Evolutionary conservation across 2,797 vertebrate species (phyloP), one percentile per base, ranked within the genome.

Genomic region (Sebastes taczanowskii): DNA sequence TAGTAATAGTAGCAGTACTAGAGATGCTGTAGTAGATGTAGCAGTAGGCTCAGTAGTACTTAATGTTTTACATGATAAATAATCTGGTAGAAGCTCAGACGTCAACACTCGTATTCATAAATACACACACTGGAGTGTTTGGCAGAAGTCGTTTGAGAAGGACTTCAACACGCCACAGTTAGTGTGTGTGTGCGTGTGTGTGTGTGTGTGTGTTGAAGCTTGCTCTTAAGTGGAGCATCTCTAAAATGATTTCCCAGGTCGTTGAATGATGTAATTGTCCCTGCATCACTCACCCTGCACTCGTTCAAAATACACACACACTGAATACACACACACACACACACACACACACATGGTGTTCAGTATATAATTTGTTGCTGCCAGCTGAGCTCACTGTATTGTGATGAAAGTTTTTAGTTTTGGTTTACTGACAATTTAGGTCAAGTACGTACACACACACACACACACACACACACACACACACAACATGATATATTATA

Each of bases 171-270:
- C 32, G 27, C 67, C 29, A 25, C 71, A 56, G 70, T 88, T 78
- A 78, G 27, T 38, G 56, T 60, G 30, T 60, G 69, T 55, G 30
- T 60, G 69, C 30, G 62, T 67, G 61, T 71, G 42, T 72, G 67
- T 67, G 38, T 23, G 62, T 35, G 79, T 72, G 38, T 27, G 65
- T 46, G 29, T 5, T 20, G 32, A 46, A 25, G 84, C 71, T 75
- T 55, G 71, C 80, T 82, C 74, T 80, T 81, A 92, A 91, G 89
- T 92, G 86, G 88, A 91, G 91, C 90, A 82, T 93, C 91, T 85
- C 87, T 91, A 89, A 92, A 92, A 89, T 91, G 82, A 93, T 94
- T 93, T 92, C 90, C 85, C 91, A 91, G 86, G 91, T 88, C 67
- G 82, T 13, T 89, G 87, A 90, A 81, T 91, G 89, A 91, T 90